Conservation (phyloP, 1,140 invertebrate species). For the Probaryconus sp. region DNA sequence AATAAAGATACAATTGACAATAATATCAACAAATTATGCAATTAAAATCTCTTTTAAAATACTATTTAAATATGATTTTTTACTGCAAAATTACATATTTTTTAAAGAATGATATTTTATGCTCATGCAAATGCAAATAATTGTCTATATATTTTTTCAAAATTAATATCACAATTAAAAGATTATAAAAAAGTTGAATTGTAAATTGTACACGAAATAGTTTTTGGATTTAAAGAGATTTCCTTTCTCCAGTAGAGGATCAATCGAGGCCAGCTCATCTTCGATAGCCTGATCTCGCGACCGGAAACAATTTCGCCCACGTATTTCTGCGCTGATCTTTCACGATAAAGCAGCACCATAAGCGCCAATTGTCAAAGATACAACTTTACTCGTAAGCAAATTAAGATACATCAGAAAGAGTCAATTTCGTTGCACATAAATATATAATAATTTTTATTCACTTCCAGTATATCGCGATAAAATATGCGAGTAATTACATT, state of each 20-base stretch:
- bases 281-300: conserved; percentile 46
- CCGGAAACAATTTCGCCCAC: conserved; percentile 65
- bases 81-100: too few relatives aligned
- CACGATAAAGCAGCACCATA: conserved; percentile 57
- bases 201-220: too few relatives aligned
- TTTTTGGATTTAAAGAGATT: conserved; percentile 16
- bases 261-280: conserved; percentile 24
- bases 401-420: conserved; percentile 13
- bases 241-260: conserved; percentile 29
- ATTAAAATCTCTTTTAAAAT: too few relatives aligned
- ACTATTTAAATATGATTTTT: too few relatives aligned
- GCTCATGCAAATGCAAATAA: too few relatives aligned
- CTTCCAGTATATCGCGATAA: not conserved
- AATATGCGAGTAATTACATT: too few relatives aligned
- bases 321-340: conserved; percentile 44
- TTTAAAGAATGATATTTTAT: too few relatives aligned
- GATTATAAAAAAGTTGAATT: too few relatives aligned
- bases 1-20: too few relatives aligned
- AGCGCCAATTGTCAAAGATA: conserved; percentile 42
- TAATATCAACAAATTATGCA: too few relatives aligned
- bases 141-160: too few relatives aligned
- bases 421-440: not conserved
- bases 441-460: not conserved
- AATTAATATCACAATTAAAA: too few relatives aligned
- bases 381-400: conserved; percentile 39